Evolutionary conservation across 2,888 invertebrate species (phyloP), one percentile per base, ranked within the genome.

Genomic region (Darwinula stevensoni): DNA sequence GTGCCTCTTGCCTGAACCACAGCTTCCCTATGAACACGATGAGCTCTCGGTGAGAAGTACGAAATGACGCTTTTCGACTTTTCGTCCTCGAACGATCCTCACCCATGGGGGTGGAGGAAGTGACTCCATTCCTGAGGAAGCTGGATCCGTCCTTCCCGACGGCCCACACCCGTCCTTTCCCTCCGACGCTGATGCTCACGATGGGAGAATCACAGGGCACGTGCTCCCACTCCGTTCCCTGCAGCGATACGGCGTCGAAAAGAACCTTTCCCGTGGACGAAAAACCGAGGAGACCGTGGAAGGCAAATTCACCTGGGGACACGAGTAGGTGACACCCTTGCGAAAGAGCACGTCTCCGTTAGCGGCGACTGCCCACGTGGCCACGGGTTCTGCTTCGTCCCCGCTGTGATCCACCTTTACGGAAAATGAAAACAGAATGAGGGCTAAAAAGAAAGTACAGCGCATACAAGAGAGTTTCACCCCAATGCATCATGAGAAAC

Each of bases 271-370:
- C n/a, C n/a, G n/a, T n/a, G n/a, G n/a, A n/a, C n/a, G n/a, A n/a
- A n/a, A n/a, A n/a, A n/a, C n/a, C n/a, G n/a, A n/a, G n/a, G n/a
- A n/a, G n/a, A n/a, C n/a, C n/a, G n/a, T n/a, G n/a, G n/a, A n/a
- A n/a, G n/a, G n/a, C n/a, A n/a, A n/a, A n/a, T n/a, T 56, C 51
- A 78, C 80, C 48, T 63, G 58, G 6, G 75, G 72, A 47, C 66
- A 66, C 3, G 62, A 51, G 39, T 59, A 54, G 2, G 71, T 65
- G 2, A 82, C 76, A 22, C 74, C 76, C 36, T 65, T 61, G 32
- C 84, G 57, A 41, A 70, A 67, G 37, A 86, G 62, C 6, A 74
- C 76, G 51, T 82, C 80, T 4, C 84, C 84, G 42, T 71, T 73
- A 9, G 67, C 56, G 27, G 80, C 75, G 15, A 84, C 60, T 1